Evolutionary conservation across 1,140 invertebrate species (phyloP).

Genomic region (Pteromalus puparum): DNA sequence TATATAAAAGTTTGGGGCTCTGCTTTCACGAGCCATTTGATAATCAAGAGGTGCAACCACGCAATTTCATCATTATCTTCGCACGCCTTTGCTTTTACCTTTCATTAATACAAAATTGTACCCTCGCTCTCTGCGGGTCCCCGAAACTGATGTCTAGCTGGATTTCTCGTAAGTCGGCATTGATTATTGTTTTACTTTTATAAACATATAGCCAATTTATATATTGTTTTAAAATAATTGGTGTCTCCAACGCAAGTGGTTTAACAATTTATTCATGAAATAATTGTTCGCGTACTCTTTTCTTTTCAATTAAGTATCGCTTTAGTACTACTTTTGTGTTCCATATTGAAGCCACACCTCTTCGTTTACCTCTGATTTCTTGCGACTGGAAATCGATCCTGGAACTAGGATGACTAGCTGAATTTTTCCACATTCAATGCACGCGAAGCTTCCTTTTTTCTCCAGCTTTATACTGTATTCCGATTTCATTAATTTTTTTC

Average conservation of each 20-base stretch:
- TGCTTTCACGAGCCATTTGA: not conserved
- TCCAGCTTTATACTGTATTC: not conserved
- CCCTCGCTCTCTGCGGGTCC: not conserved
- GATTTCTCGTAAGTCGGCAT: too few relatives aligned
- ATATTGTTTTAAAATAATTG: too few relatives aligned
- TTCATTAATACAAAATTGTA: not conserved
- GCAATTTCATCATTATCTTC: not conserved
- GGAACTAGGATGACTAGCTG: not conserved
- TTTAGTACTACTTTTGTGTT: not conserved
- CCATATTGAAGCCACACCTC: not conserved
- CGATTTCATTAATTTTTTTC: not conserved
- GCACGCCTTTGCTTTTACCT: not conserved
- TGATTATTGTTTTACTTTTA: too few relatives aligned
- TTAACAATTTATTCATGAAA: too few relatives aligned
- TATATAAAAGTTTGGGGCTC: not conserved
- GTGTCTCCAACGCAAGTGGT: too few relatives aligned
- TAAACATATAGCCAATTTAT: too few relatives aligned
- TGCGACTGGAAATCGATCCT: constrained; percentile 16
- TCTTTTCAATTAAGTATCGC: not conserved
- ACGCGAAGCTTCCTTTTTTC: not conserved
- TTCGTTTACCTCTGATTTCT: not conserved
- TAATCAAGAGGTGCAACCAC: not conserved
- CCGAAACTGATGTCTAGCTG: not conserved
- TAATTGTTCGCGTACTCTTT: too few relatives aligned
- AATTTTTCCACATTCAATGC: not conserved